phyloP scores from a whole-genome alignment of 1,140 invertebrate species.

The Bombus superbus region DNA sequence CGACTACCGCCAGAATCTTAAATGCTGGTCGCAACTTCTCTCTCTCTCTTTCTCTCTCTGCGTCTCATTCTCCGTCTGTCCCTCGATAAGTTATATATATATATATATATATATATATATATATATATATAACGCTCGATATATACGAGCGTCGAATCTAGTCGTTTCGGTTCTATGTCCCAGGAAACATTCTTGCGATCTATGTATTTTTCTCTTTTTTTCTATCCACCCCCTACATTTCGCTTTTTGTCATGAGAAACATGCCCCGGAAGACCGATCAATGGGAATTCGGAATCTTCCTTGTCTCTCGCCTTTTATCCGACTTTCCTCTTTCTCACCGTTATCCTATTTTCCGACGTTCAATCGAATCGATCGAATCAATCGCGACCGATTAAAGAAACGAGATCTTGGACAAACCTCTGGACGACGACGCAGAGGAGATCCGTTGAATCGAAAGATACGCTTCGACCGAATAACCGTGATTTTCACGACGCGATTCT shows the following conservation, averaged over 20 bases:
- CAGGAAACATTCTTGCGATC: neutral
- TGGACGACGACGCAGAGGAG: no score
- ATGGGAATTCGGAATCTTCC: constrained; percentile 16
- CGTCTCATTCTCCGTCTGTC: neutral
- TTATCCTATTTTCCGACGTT: neutral
- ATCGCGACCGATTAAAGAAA: neutral
- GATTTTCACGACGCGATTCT: no score
- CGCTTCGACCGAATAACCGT: no score
- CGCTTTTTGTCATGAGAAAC: neutral
- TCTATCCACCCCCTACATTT: no score
- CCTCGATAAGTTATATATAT: no score
- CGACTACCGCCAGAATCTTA: neutral
- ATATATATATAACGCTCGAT: neutral
- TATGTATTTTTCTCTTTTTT: neutral
- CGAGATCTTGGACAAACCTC: neutral
- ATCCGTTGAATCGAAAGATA: no score
- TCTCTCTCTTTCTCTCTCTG: no score
- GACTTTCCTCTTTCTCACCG: neutral
- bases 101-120: no score
- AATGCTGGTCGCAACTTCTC: no score
- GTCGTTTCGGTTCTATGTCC: constrained; percentile 11
- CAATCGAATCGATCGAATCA: neutral
- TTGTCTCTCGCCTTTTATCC: neutral
- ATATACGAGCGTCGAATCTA: constrained; percentile 19
- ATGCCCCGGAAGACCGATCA: neutral